phyloP scores from a whole-genome alignment of 2,888 invertebrate genomes.

The Rotaria macrura region DNA sequence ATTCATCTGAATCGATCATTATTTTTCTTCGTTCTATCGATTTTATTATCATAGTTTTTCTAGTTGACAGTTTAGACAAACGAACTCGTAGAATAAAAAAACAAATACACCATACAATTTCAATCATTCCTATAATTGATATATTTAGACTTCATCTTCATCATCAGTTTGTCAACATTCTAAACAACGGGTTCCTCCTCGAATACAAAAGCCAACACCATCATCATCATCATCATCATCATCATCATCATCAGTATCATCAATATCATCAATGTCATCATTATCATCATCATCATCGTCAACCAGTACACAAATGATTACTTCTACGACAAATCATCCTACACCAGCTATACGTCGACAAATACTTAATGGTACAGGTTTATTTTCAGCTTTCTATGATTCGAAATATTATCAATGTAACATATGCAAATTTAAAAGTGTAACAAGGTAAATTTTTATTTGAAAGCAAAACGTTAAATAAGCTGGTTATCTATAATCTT shows the following conservation, averaged over 20 bases:
- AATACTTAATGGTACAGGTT: background rate
- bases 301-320: background rate
- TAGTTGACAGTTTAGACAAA: too few relatives aligned
- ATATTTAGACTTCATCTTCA: background rate
- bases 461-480: background rate
- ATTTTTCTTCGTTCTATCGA: too few relatives aligned
- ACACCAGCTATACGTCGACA: background rate
- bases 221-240: background rate
- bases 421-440: conserved; percentile 7
- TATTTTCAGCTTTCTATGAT: background rate
- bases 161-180: background rate
- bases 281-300: background rate
- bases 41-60: too few relatives aligned
- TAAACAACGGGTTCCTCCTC: background rate
- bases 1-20: too few relatives aligned
- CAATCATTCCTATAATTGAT: too few relatives aligned
- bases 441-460: background rate
- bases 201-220: background rate
- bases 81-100: too few relatives aligned
- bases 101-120: too few relatives aligned
- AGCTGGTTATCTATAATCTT: too few relatives aligned
- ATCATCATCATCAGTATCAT: background rate
- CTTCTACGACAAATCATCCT: background rate
- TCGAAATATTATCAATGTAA: conserved; percentile 1
- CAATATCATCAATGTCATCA: background rate